Conservation (phyloP, 2,888 invertebrate genomes). For the Cenopis cana region DNA sequence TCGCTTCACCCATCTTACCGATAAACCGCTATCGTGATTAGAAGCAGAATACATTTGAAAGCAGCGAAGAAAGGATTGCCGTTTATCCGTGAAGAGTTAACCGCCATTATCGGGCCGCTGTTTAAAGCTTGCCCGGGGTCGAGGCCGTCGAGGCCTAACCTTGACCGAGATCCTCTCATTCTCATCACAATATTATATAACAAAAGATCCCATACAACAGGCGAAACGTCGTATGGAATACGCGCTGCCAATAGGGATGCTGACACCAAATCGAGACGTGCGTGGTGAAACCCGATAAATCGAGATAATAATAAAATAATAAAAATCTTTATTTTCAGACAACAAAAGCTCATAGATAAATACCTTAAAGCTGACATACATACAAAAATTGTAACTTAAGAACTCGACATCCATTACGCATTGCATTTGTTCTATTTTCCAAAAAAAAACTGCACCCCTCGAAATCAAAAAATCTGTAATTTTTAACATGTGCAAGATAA, state of each 20-base stretch:
- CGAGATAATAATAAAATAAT: too few relatives aligned
- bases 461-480: too few relatives aligned
- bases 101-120: slow-evolving; percentile 64
- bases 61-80: slow-evolving; percentile 55
- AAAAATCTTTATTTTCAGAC: too few relatives aligned
- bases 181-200: slow-evolving; percentile 29
- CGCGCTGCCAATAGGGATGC: background rate
- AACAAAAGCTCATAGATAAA: too few relatives aligned
- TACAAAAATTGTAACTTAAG: too few relatives aligned
- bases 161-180: slow-evolving; percentile 66
- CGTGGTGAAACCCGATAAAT: too few relatives aligned
- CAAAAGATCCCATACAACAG: slow-evolving; percentile 16
- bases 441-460: too few relatives aligned
- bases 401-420: too few relatives aligned
- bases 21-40: slow-evolving; percentile 30
- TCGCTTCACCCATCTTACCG: slow-evolving; percentile 1
- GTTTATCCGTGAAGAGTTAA: slow-evolving; percentile 54
- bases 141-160: slow-evolving; percentile 76
- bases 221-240: slow-evolving; percentile 1
- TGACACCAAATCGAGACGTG: too few relatives aligned
- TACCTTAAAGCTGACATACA: too few relatives aligned
- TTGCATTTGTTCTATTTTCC: too few relatives aligned
- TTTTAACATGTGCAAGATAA: too few relatives aligned
- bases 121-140: slow-evolving; percentile 63
- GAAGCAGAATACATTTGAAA: slow-evolving; percentile 33